These are phyloP conservation scores for Stegostoma tigrinum DNA, from an alignment of 2,113 vertebrate genomes.

Conservation along the genomic window DNA sequence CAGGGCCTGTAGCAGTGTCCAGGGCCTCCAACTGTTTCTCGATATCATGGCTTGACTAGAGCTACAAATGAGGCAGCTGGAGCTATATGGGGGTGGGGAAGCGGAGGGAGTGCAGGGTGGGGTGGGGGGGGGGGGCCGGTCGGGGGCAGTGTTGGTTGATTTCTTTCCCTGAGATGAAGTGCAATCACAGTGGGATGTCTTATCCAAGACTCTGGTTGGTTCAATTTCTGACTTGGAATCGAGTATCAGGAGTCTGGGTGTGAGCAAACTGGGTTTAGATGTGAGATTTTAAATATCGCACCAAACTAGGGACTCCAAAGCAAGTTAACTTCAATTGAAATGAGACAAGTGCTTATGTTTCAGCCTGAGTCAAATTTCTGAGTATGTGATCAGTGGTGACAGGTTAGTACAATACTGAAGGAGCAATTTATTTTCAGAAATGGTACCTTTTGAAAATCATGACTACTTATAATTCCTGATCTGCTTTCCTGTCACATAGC, in stretches of 20 bases:
- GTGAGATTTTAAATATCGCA: neutral
- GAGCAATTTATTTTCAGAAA: neutral
- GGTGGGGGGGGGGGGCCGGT: too few species aligned
- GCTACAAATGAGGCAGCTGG: too few species aligned
- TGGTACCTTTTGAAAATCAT: neutral
- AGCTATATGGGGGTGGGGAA: too few species aligned
- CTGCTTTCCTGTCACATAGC: neutral
- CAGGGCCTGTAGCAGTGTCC: too few species aligned
- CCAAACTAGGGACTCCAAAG: neutral
- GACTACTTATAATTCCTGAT: neutral
- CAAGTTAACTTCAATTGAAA: neutral
- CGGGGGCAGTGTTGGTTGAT: too few species aligned
- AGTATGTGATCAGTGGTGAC: neutral
- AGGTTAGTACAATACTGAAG: neutral
- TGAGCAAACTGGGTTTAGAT: neutral
- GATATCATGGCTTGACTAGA: too few species aligned
- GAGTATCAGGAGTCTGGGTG: neutral
- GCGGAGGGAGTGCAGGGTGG: too few species aligned
- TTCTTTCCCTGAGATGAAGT: too few species aligned
- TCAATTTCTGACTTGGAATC: neutral
- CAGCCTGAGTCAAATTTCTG: neutral
- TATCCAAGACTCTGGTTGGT: neutral
- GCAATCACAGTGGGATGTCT: too few species aligned
- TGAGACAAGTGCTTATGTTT: neutral
- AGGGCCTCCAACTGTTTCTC: too few species aligned